Evolutionary conservation across 2,888 invertebrate species (phyloP).

Genomic region (Polydrusus cervinus): DNA sequence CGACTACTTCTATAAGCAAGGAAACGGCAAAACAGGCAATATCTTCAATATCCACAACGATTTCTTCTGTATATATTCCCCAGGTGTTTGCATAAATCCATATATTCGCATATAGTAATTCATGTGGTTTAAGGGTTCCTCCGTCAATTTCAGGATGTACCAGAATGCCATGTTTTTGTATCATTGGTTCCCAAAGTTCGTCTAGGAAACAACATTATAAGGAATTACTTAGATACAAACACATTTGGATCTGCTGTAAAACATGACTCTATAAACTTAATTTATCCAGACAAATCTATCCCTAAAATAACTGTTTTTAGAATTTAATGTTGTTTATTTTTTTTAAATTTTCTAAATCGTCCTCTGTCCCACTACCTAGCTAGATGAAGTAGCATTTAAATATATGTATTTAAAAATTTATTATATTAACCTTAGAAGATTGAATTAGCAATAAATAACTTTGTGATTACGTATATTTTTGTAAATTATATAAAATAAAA

Average conservation of each 20-base stretch:
- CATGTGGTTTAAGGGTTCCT: slow-evolving; percentile 61
- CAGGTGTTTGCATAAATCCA: slow-evolving; percentile 71
- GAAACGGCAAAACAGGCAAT: slow-evolving; percentile 67
- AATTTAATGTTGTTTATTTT: not conserved
- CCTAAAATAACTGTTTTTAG: not conserved
- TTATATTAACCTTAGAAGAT: no score
- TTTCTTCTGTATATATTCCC: slow-evolving; percentile 71
- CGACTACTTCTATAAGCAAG: slow-evolving; percentile 67
- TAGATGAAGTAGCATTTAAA: no score
- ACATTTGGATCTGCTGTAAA: no score
- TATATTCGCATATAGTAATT: slow-evolving; percentile 64
- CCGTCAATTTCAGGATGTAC: slow-evolving; percentile 63
- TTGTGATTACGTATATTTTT: no score
- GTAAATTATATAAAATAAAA: no score
- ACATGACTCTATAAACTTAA: no score
- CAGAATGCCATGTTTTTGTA: slow-evolving; percentile 65
- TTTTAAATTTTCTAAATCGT: no score
- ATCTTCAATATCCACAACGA: slow-evolving; percentile 68
- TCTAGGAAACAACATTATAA: slow-evolving; percentile 49
- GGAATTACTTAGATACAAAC: no score
- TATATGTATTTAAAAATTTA: not conserved
- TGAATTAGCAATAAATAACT: no score
- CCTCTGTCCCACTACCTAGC: no score
- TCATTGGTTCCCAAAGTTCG: slow-evolving; percentile 63
- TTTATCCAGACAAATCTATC: no score